Conservation (phyloP, 2,888 invertebrate genomes). For the Erpobdella octoculata region DNA sequence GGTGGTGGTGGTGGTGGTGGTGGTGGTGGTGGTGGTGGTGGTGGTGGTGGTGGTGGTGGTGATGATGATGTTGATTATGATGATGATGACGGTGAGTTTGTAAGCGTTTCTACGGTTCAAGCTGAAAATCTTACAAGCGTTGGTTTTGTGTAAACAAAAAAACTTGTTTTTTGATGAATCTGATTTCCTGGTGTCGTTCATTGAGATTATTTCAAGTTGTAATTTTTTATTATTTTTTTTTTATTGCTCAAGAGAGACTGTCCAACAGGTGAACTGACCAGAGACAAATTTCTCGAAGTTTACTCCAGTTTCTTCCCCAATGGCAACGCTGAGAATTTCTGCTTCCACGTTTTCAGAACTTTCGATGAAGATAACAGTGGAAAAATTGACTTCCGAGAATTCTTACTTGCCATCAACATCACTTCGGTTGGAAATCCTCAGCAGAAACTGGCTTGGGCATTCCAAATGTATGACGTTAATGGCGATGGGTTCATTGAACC, state of each 20-base stretch:
- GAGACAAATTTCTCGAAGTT: conserved; percentile 95
- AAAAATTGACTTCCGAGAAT: conserved; percentile 51
- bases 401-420: conserved; percentile 52
- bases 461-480: conserved; percentile 52
- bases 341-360: conserved; percentile 94
- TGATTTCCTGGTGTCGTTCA: no score
- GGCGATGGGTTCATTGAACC: conserved; percentile 51
- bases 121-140: no score
- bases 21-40: no score
- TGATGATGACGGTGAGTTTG: no score
- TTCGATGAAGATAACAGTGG: conserved; percentile 63
- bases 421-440: conserved; percentile 50
- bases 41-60: no score
- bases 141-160: no score
- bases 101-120: no score
- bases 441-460: conserved; percentile 52
- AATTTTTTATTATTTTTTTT: no score
- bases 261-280: conserved; percentile 87
- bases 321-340: conserved; percentile 93
- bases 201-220: no score
- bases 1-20: no score
- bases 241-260: conserved; percentile 99
- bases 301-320: conserved; percentile 95
- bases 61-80: no score
- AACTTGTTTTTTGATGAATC: no score